Evolutionary conservation across 2,888 invertebrate genomes (phyloP).

Genomic region (Cataglyphis rosenhaueri): DNA sequence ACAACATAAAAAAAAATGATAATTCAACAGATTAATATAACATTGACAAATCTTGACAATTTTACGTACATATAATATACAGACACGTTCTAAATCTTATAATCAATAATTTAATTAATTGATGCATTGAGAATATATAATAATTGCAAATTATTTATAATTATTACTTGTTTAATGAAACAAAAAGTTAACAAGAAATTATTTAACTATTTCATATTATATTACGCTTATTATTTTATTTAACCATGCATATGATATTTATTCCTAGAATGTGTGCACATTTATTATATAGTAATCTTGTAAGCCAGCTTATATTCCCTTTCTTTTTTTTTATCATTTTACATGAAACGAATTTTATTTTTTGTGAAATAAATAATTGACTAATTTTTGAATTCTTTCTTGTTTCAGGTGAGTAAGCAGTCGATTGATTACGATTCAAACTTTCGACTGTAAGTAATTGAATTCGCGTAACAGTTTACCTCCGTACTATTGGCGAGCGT

Average conservation of each 20-base stretch:
- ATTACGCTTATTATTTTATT: background rate
- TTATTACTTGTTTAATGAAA: background rate
- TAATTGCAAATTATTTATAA: background rate
- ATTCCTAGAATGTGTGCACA: background rate
- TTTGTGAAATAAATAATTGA: slow-evolving; percentile 68
- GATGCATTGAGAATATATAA: background rate
- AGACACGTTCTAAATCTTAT: background rate
- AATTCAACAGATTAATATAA: background rate
- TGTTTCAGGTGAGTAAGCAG: slow-evolving; percentile 79
- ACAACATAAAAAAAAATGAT: background rate
- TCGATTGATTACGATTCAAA: slow-evolving; percentile 59
- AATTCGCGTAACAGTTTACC: slow-evolving; percentile 62
- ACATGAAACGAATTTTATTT: slow-evolving; percentile 8
- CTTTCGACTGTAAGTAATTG: slow-evolving; percentile 75
- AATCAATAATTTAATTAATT: background rate
- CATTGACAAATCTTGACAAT: background rate
- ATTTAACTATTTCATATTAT: background rate
- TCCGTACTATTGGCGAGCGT: slow-evolving; percentile 34
- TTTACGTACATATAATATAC: background rate
- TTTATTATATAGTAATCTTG: background rate
- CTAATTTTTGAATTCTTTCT: slow-evolving; percentile 67
- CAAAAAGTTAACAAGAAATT: background rate
- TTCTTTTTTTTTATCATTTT: background rate
- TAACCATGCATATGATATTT: background rate
- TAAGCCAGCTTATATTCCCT: background rate